These are phyloP conservation scores for Dunckerocampus dactyliophorus DNA, from an alignment of 2,113 vertebrate species.

Conservation along the genomic window DNA sequence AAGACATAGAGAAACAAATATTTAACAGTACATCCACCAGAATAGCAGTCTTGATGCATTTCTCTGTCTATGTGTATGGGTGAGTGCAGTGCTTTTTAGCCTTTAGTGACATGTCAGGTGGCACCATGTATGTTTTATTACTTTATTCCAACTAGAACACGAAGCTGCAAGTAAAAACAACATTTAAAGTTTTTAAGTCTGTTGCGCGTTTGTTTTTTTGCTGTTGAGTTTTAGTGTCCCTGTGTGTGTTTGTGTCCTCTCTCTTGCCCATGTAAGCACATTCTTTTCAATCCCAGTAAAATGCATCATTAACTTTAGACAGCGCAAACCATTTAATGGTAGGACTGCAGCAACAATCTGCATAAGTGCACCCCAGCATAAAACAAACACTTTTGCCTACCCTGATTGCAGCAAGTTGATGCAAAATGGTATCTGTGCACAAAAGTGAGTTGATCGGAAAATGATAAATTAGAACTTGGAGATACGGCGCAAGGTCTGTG, in stretches of 20 bases:
- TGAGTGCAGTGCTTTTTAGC: too few species aligned
- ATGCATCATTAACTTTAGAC: constrained; percentile 1
- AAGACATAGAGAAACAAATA: too few species aligned
- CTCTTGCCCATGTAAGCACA: constrained; percentile 1
- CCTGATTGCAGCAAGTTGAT: neutral
- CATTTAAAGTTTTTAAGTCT: neutral
- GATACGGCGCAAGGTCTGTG: neutral
- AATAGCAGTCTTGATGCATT: too few species aligned
- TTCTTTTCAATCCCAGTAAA: constrained; percentile 3
- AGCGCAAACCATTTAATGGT: constrained; percentile 1
- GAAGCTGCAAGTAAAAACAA: too few species aligned
- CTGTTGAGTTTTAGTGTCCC: too few species aligned
- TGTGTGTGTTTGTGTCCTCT: neutral
- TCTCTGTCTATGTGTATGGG: too few species aligned
- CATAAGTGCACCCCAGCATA: neutral
- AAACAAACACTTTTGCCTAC: neutral
- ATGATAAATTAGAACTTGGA: too few species aligned
- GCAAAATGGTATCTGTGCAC: neutral
- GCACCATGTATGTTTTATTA: too few species aligned
- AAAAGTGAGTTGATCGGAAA: too few species aligned
- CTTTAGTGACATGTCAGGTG: too few species aligned
- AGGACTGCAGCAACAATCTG: neutral
- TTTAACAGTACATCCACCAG: too few species aligned
- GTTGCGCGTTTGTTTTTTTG: neutral
- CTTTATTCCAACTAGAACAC: too few species aligned